Evolutionary conservation across 2,888 invertebrate genomes (phyloP).

Genomic region (Sarcophaga subvicina): DNA sequence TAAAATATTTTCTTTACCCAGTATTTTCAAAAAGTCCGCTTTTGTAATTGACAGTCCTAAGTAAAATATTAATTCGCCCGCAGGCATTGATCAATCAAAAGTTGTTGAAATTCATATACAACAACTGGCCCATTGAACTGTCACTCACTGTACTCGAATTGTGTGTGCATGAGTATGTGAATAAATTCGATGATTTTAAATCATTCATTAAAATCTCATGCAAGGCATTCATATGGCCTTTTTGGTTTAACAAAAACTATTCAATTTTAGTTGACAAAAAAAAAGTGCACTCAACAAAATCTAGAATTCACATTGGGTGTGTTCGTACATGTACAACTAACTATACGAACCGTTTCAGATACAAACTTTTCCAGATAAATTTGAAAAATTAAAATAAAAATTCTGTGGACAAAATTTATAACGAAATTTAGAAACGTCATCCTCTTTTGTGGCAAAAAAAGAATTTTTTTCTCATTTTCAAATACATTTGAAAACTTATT

Average conservation of each 20-base stretch:
- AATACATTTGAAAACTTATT: constrained; percentile 57
- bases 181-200: constrained; percentile 5
- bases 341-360: background rate
- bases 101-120: background rate
- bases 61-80: background rate
- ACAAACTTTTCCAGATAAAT: constrained; percentile 41
- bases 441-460: constrained; percentile 29
- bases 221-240: background rate
- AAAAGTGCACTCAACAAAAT: constrained; percentile 13
- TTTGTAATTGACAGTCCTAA: too few relatives aligned
- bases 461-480: background rate
- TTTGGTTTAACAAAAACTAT: background rate
- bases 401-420: constrained; percentile 40
- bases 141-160: constrained; percentile 32
- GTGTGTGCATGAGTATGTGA: background rate
- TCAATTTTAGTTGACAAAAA: constrained; percentile 29
- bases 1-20: too few relatives aligned
- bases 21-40: too few relatives aligned
- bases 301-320: constrained; percentile 57
- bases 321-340: constrained; percentile 12
- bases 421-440: constrained; percentile 54
- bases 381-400: constrained; percentile 9
- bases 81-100: background rate
- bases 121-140: constrained; percentile 6
- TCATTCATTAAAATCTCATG: constrained; percentile 30